Evolutionary conservation across 2,113 vertebrate species (phyloP).

Genomic region (Tamias sibiricus): DNA sequence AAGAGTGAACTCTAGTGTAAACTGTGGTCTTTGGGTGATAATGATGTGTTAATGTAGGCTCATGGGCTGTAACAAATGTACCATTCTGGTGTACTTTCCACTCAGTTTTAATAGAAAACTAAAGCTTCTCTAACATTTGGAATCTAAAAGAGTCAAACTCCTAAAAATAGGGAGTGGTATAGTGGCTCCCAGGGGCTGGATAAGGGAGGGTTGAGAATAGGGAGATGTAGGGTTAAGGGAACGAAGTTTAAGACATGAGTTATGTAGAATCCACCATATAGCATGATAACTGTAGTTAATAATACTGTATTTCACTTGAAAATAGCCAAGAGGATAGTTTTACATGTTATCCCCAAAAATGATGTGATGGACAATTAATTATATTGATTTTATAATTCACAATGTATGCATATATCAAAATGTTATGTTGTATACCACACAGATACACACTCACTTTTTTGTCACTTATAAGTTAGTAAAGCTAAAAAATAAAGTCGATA

Average conservation of each 20-base stretch:
- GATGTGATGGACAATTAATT: not conserved
- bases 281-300: not conserved
- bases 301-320: not conserved
- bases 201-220: too few species aligned
- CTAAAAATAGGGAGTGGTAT: not conserved
- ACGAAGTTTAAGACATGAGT: not conserved
- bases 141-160: not conserved
- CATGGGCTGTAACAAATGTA: not conserved
- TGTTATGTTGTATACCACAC: not conserved
- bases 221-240: not conserved
- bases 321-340: not conserved
- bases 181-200: not conserved
- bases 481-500: not conserved
- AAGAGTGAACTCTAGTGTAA: not conserved
- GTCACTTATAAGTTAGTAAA: not conserved
- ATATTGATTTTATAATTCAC: not conserved
- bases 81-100: not conserved
- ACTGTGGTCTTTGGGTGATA: not conserved
- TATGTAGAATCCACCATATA: not conserved
- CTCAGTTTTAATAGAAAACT: not conserved
- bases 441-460: not conserved
- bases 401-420: not conserved
- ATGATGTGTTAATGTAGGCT: not conserved
- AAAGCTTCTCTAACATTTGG: not conserved
- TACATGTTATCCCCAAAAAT: not conserved